These are phyloP conservation scores for Leucophora obtusa DNA, from an alignment of 2,888 invertebrate genomes.

Conservation along the genomic window DNA sequence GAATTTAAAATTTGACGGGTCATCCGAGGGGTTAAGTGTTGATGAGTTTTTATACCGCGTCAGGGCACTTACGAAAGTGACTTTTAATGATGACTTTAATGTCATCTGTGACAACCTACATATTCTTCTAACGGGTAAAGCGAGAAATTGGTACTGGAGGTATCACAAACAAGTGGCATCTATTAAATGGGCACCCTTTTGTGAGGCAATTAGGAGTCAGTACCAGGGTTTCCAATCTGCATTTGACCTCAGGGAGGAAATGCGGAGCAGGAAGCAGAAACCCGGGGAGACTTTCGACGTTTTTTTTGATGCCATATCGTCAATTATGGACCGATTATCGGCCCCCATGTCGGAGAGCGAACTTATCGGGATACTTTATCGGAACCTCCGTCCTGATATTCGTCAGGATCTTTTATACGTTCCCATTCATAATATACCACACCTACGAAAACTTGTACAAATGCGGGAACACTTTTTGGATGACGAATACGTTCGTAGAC, in stretches of 20 bases:
- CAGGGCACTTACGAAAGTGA: no score
- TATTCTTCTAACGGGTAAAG: no score
- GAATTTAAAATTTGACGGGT: no score
- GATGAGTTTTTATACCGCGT: no score
- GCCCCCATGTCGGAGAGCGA: slow-evolving; percentile 17
- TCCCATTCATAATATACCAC: slow-evolving; percentile 39
- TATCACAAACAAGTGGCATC: slow-evolving; percentile 22
- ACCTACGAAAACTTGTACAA: slow-evolving; percentile 35
- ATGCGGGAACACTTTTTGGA: slow-evolving; percentile 45
- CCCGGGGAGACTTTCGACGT: slow-evolving; percentile 17
- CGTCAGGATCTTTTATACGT: slow-evolving; percentile 42
- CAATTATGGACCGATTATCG: slow-evolving; percentile 5
- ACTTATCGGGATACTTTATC: slow-evolving; percentile 38
- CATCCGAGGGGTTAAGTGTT: no score
- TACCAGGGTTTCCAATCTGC: slow-evolving; percentile 32
- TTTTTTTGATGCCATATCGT: slow-evolving; percentile 19
- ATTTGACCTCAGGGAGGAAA: slow-evolving; percentile 42
- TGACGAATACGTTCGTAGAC: slow-evolving; percentile 25
- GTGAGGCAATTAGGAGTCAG: slow-evolving; percentile 16
- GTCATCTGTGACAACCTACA: slow-evolving; percentile 35
- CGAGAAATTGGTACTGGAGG: slow-evolving; percentile 39
- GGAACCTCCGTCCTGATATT: slow-evolving; percentile 33
- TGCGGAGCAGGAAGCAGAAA: slow-evolving; percentile 35
- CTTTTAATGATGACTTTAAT: slow-evolving; percentile 26
- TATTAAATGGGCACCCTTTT: slow-evolving; percentile 35